Conservation (phyloP, 2,797 vertebrate genomes). For the Eospalax fontanierii region DNA sequence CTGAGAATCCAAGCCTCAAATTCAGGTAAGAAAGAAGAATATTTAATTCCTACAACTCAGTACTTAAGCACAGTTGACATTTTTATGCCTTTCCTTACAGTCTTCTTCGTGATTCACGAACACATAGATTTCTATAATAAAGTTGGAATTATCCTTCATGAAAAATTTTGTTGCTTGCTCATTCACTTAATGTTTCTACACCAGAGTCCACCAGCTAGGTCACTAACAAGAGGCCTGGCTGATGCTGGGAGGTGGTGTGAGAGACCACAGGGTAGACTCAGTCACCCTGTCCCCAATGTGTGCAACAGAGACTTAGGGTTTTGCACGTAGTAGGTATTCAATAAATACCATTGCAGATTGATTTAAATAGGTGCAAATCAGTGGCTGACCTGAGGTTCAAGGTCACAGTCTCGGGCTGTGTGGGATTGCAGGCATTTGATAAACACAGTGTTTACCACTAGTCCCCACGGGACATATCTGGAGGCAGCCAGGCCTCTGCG, state of each 20-base stretch:
- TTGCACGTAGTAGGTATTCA: background rate
- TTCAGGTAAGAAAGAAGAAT: conserved; percentile 37
- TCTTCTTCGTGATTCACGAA: conserved; percentile 10
- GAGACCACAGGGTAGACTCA: background rate
- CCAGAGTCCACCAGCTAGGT: background rate
- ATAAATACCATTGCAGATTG: background rate
- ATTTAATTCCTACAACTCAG: conserved; percentile 51
- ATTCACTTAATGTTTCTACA: conserved; percentile 51
- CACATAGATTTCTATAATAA: conserved; percentile 71
- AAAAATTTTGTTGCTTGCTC: conserved; percentile 50
- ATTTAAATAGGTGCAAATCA: background rate
- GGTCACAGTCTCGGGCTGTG: background rate
- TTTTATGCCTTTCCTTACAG: conserved; percentile 61
- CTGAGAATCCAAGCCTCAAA: background rate
- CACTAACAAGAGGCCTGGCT: background rate
- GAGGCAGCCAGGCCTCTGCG: background rate
- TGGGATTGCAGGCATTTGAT: background rate
- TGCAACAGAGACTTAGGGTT: background rate
- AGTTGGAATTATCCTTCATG: conserved; percentile 5
- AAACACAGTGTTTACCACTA: rapidly evolving
- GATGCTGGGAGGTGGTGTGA: background rate
- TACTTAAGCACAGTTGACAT: conserved; percentile 57
- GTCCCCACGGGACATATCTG: background rate
- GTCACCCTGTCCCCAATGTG: background rate
- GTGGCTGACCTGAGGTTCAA: background rate